These are phyloP conservation scores for Drosophila arizonae DNA, from an alignment of 1,140 invertebrate genomes.

Conservation along the genomic window DNA sequence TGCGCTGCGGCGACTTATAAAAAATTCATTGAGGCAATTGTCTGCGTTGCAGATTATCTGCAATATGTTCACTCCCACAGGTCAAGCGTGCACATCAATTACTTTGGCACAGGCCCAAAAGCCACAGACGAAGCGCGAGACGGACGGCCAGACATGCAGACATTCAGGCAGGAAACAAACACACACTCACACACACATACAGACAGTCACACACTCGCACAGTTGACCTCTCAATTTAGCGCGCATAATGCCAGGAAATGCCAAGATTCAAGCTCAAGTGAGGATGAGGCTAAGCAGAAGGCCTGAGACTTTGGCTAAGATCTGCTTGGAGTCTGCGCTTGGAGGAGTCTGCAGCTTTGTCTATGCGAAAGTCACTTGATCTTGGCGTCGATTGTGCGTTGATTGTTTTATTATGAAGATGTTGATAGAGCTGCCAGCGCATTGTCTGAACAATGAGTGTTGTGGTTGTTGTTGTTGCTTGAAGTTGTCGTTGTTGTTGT, in stretches of 20 bases:
- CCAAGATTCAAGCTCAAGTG: constrained; percentile 50
- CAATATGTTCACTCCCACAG: constrained; percentile 83
- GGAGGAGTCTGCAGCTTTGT: constrained; percentile 44
- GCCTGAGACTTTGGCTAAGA: not conserved
- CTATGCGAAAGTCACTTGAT: constrained; percentile 75
- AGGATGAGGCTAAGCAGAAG: constrained; percentile 22
- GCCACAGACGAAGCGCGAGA: constrained; percentile 26
- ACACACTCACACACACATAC: constrained; percentile 19
- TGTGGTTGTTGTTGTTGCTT: constrained; percentile 23
- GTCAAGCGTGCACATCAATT: constrained; percentile 83
- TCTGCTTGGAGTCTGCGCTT: constrained; percentile 14
- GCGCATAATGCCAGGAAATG: constrained; percentile 79
- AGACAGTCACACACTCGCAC: constrained; percentile 36
- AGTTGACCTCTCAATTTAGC: constrained; percentile 79
- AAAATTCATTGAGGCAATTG: constrained; percentile 81
- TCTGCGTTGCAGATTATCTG: constrained; percentile 82
- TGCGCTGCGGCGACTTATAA: constrained; percentile 66
- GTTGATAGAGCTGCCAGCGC: constrained; percentile 60
- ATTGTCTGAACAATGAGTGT: constrained; percentile 39
- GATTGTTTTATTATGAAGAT: constrained; percentile 81
- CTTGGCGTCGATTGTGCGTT: constrained; percentile 76
- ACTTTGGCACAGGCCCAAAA: constrained; percentile 80
- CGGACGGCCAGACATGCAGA: constrained; percentile 17
- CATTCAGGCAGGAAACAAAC: constrained; percentile 34
- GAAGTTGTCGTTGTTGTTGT: not conserved